A percentile compares a stretch with the other conserved stretches of the same genome.
phyloP scores from a whole-genome alignment of 2,113 vertebrate genomes.

The Psettodes erumei region DNA sequence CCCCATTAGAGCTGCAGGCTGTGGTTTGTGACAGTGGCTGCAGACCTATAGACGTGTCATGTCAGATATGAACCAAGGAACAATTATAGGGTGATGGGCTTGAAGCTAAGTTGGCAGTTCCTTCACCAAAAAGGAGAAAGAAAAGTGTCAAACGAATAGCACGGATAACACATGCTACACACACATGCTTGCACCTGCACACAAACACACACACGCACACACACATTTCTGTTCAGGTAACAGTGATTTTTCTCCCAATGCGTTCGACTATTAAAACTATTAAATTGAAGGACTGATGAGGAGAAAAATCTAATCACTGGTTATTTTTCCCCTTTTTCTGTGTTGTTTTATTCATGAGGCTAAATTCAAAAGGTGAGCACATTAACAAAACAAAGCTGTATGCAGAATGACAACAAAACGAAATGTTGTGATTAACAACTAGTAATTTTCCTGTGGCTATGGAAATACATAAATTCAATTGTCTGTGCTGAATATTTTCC shows the following conservation, averaged over 20 bases:
- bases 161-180: neutral
- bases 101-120: constrained; percentile 45
- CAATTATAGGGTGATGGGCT: constrained; percentile 67
- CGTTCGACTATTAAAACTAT: neutral
- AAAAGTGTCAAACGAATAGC: constrained; percentile 29
- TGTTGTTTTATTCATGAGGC: constrained; percentile 56
- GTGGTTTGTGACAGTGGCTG: constrained; percentile 67
- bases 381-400: constrained; percentile 48
- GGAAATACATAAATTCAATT: constrained; percentile 42
- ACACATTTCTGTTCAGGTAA: neutral
- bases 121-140: constrained; percentile 29
- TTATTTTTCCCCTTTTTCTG: neutral
- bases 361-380: constrained; percentile 49
- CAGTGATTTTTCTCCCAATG: constrained; percentile 2
- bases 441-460: constrained; percentile 47
- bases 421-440: constrained; percentile 58
- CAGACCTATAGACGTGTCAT: constrained; percentile 67
- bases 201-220: neutral
- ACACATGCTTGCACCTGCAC: neutral
- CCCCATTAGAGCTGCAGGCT: constrained; percentile 73
- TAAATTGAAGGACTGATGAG: constrained; percentile 19
- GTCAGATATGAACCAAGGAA: constrained; percentile 66
- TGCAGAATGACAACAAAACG: constrained; percentile 48
- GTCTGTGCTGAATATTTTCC: constrained; percentile 44
- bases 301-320: constrained; percentile 9